Percentiles rank a stretch among this genome's conserved stretches.
These are phyloP conservation scores for Nomia melanderi DNA, from an alignment of 1,140 invertebrate genomes.

Conservation along the genomic window DNA sequence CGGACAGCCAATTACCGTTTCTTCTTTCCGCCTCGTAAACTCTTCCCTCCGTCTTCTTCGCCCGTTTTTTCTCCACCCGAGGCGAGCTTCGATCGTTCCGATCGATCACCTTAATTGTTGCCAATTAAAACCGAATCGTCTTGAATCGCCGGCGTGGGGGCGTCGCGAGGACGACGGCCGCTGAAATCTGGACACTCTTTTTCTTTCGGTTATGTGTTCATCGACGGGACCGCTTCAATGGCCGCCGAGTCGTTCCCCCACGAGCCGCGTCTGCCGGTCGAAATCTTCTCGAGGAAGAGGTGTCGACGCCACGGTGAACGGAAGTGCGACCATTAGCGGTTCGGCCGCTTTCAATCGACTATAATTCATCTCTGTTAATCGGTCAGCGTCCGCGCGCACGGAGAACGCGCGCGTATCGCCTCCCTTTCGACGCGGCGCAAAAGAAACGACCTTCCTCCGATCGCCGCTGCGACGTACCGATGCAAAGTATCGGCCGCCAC, in stretches of 20 bases:
- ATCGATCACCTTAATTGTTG: not conserved
- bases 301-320: slow-evolving; percentile 12
- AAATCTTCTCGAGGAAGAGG: slow-evolving; percentile 13
- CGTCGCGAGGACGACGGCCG: not conserved
- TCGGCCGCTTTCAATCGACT: slow-evolving; percentile 21
- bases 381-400: not conserved
- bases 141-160: too few species aligned
- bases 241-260: too few species aligned
- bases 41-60: too few species aligned
- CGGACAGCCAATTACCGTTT: slow-evolving; percentile 17
- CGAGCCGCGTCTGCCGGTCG: too few species aligned
- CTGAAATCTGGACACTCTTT: too few species aligned
- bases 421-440: slow-evolving; percentile 17
- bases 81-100: not conserved
- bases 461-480: not conserved
- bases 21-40: not conserved
- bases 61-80: too few species aligned
- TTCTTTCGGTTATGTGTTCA: too few species aligned
- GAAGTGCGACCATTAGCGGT: slow-evolving; percentile 36
- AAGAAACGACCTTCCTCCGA: slow-evolving; percentile 17
- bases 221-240: too few species aligned
- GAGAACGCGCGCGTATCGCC: not conserved
- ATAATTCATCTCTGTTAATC: slow-evolving; percentile 52
- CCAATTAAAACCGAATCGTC: slow-evolving; percentile 3
- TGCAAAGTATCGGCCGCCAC: slow-evolving; percentile 4